A percentile compares a stretch with the other conserved stretches of the same genome.
phyloP scores from a whole-genome alignment of 2,888 invertebrate genomes.

The Tiliacea aurago region DNA sequence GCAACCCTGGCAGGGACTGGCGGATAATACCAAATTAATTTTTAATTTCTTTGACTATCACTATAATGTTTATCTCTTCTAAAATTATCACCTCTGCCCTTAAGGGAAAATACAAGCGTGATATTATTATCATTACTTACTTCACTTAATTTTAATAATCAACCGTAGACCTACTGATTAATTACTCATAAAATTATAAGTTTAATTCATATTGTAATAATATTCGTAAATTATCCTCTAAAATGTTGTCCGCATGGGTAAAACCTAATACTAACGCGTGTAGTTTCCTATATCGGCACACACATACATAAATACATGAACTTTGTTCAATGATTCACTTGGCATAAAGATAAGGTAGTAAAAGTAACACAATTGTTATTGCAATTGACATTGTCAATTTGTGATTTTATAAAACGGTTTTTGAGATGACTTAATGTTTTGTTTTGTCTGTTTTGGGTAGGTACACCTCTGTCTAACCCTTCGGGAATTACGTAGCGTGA shows the following conservation, averaged over 20 bases:
- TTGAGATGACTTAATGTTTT: neutral
- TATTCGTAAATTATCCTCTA: conserved; percentile 35
- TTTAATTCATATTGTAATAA: conserved; percentile 26
- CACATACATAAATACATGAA: conserved; percentile 21
- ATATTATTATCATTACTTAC: neutral
- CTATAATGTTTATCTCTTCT: neutral
- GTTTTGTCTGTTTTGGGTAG: too few relatives aligned
- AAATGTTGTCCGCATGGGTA: conserved; percentile 32
- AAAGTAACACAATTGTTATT: conserved; percentile 23
- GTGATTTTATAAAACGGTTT: neutral
- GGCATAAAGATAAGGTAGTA: conserved; percentile 39
- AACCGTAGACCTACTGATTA: conserved; percentile 19
- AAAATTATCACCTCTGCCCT: neutral
- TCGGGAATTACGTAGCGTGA: too few relatives aligned
- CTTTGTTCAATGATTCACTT: conserved; percentile 50
- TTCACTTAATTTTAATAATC: conserved; percentile 1
- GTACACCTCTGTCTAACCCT: too few relatives aligned
- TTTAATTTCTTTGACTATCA: neutral
- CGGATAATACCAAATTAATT: neutral
- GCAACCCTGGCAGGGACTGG: too few relatives aligned
- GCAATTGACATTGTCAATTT: neutral
- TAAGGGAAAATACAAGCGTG: conserved; percentile 1
- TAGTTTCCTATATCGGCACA: conserved; percentile 17
- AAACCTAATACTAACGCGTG: conserved; percentile 30
- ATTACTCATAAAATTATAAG: conserved; percentile 8